Evolutionary conservation across 1,140 invertebrate species (phyloP).

Genomic region (Temnothorax curvispinosus): DNA sequence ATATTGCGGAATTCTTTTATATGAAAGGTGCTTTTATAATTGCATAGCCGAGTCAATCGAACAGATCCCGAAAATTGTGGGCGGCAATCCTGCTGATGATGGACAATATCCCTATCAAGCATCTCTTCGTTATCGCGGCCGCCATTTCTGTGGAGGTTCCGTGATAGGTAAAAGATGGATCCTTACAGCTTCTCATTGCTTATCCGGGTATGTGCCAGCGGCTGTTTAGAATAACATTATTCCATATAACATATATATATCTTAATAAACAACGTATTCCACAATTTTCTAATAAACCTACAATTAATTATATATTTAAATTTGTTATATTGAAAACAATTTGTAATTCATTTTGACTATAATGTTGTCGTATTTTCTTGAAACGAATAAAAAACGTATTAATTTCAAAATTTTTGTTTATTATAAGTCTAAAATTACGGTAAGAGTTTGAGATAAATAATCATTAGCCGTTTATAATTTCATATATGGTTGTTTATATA

Average conservation of each 20-base stretch:
- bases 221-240: background rate
- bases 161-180: constrained; percentile 84
- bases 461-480: background rate
- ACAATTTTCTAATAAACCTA: background rate
- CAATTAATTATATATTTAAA: background rate
- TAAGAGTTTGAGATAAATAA: background rate
- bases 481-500: background rate
- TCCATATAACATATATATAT: background rate
- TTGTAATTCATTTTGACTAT: background rate
- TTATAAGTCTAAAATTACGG: background rate
- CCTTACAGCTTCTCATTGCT: constrained; percentile 86
- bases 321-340: constrained; percentile 12
- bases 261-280: no score
- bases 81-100: constrained; percentile 78
- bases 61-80: constrained; percentile 79
- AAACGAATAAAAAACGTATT: background rate
- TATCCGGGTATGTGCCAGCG: constrained; percentile 54
- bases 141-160: constrained; percentile 86
- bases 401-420: background rate
- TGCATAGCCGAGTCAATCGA: constrained; percentile 10
- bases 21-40: background rate
- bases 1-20: background rate
- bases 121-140: constrained; percentile 74
- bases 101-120: constrained; percentile 84
- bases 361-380: background rate